Conservation (phyloP, 2,888 invertebrate genomes). For the Acanthosepion esculentum region DNA sequence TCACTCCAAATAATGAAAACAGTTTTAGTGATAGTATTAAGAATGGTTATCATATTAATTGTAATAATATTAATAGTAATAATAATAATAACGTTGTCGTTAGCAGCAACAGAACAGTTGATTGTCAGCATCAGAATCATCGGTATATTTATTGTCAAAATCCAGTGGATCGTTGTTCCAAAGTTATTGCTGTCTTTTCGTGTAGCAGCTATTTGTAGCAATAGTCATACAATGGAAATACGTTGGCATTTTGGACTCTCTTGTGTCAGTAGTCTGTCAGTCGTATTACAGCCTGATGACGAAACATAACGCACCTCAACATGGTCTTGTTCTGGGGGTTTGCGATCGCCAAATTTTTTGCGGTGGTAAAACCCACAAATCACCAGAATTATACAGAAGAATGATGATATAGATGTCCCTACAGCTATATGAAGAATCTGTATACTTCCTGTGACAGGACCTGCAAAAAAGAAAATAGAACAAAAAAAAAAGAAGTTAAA, state of each 20-base stretch:
- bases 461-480: constrained; percentile 53
- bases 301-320: constrained; percentile 71
- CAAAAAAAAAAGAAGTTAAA: not conserved
- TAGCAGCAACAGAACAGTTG: constrained; percentile 34
- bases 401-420: constrained; percentile 70
- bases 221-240: constrained; percentile 48
- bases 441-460: constrained; percentile 61
- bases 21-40: constrained; percentile 37
- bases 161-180: constrained; percentile 37
- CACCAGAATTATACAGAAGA: constrained; percentile 69
- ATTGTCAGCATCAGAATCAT: constrained; percentile 41
- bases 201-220: constrained; percentile 38
- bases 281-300: constrained; percentile 70
- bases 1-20: constrained; percentile 12
- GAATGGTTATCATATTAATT: not conserved
- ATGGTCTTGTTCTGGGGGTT: constrained; percentile 65
- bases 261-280: constrained; percentile 67
- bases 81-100: not conserved
- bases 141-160: constrained; percentile 39
- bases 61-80: not conserved
- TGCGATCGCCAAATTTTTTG: constrained; percentile 61
- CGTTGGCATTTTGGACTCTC: constrained; percentile 50
- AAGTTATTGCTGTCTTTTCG: constrained; percentile 34
- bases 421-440: constrained; percentile 70
- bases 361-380: constrained; percentile 70